Conservation (phyloP, 2,888 invertebrate species). For the Bibio marci region DNA sequence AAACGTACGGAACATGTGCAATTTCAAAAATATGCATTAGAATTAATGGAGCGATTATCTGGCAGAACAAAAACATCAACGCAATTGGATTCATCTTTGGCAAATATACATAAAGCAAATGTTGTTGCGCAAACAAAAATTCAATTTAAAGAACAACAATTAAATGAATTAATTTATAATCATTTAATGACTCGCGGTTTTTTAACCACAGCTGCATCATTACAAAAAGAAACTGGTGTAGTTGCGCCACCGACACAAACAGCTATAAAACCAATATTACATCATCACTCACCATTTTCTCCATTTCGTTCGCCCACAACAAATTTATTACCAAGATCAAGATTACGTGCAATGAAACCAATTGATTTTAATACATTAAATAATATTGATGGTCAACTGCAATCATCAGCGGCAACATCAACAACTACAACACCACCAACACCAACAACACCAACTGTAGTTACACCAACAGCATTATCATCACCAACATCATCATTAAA, state of each 20-base stretch:
- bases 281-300: conserved; percentile 24
- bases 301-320: conserved; percentile 13
- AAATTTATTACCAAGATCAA: not conserved
- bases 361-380: conserved; percentile 1
- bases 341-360: conserved; percentile 2
- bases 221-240: conserved; percentile 63
- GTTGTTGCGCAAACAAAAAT: conserved; percentile 94
- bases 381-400: conserved; percentile 9
- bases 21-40: conserved; percentile 87
- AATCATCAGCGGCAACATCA: conserved; percentile 3
- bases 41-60: conserved; percentile 75
- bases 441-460: too few species aligned
- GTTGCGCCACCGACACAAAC: conserved; percentile 22
- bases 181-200: conserved; percentile 68
- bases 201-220: conserved; percentile 47
- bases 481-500: too few species aligned
- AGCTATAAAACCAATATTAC: conserved; percentile 13
- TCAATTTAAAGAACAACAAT: conserved; percentile 82
- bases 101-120: conserved; percentile 81
- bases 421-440: conserved; percentile 5
- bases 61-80: conserved; percentile 74
- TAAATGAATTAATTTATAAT: conserved; percentile 79
- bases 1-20: conserved; percentile 87
- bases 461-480: too few species aligned
- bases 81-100: conserved; percentile 71